phyloP scores from a whole-genome alignment of 2,888 invertebrate species.

The Blastobasis adustella region DNA sequence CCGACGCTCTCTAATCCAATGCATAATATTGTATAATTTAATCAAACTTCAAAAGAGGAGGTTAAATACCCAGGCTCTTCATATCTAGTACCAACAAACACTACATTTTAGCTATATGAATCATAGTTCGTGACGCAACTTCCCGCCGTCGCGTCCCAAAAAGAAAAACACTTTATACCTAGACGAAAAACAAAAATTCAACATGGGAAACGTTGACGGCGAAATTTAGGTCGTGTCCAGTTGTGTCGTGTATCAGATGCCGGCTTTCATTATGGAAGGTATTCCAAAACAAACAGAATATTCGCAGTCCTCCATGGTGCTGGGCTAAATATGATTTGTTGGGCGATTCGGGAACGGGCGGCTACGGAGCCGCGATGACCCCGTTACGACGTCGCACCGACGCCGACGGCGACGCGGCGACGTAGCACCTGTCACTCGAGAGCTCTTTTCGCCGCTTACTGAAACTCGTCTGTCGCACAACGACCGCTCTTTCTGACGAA shows the following conservation, averaged over 20 bases:
- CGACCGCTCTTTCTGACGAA: too few species aligned
- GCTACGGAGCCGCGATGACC: conserved; percentile 41
- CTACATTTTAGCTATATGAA: too few species aligned
- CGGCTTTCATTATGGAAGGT: conserved; percentile 46
- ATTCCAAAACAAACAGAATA: conserved; percentile 58
- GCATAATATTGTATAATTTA: too few species aligned
- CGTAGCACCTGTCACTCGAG: conserved; percentile 18
- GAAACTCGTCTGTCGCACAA: too few species aligned
- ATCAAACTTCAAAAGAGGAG: too few species aligned
- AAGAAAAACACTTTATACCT: neutral
- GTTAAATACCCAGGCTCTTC: too few species aligned
- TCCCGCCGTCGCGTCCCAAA: too few species aligned
- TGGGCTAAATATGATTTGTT: conserved; percentile 65
- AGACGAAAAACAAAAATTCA: neutral
- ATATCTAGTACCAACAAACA: too few species aligned
- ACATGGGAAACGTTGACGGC: conserved; percentile 8
- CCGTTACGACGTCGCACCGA: conserved; percentile 28
- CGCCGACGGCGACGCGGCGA: conserved; percentile 6
- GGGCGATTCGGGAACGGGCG: conserved; percentile 45
- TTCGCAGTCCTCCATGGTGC: conserved; percentile 49
- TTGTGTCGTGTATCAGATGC: conserved; percentile 39
- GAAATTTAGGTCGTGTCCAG: conserved; percentile 36
- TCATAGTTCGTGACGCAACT: too few species aligned
- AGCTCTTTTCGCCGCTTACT: neutral
- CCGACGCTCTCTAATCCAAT: too few species aligned